These are phyloP conservation scores for Chelmon rostratus DNA, from an alignment of 2,797 vertebrate species.

Conservation along the genomic window DNA sequence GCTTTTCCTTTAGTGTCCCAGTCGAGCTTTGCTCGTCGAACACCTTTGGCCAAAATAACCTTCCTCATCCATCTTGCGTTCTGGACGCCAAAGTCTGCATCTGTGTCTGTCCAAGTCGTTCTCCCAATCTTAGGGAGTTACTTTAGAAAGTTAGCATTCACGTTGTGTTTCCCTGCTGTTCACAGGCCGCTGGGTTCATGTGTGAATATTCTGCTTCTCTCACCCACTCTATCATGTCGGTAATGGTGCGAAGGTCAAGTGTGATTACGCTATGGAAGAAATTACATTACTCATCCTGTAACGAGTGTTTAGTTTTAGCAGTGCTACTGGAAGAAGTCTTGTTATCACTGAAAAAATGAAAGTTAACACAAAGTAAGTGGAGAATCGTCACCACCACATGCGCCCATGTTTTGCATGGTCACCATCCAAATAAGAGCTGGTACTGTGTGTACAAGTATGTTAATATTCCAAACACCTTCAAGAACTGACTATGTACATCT, in stretches of 20 bases:
- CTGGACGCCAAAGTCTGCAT: slow-evolving; percentile 50
- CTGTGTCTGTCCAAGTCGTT: slow-evolving; percentile 27
- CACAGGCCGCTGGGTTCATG: slow-evolving; percentile 12
- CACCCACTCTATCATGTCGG: slow-evolving; percentile 35
- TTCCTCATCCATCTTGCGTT: slow-evolving; percentile 60
- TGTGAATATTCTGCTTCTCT: slow-evolving; percentile 28
- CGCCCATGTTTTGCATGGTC: slow-evolving; percentile 5
- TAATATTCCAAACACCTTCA: slow-evolving; percentile 1
- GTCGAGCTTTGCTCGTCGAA: slow-evolving; percentile 31
- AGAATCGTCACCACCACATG: not conserved
- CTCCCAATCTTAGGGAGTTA: slow-evolving; percentile 29
- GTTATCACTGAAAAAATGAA: slow-evolving; percentile 2
- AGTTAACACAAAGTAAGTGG: not conserved
- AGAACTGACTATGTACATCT: not conserved
- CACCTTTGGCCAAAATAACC: slow-evolving; percentile 36
- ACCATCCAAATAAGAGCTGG: slow-evolving; percentile 9
- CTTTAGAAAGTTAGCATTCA: slow-evolving; percentile 27
- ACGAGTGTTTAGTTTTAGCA: slow-evolving; percentile 24
- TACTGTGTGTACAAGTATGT: slow-evolving; percentile 4
- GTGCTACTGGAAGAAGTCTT: slow-evolving; percentile 31
- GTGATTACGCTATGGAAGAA: slow-evolving; percentile 46
- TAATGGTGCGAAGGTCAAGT: slow-evolving; percentile 20
- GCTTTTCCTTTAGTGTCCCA: slow-evolving; percentile 35
- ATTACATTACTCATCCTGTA: slow-evolving; percentile 24
- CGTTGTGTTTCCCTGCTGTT: slow-evolving; percentile 34